phyloP scores from a whole-genome alignment of 2,888 invertebrate species.

The Holacanthella duospinosa region DNA sequence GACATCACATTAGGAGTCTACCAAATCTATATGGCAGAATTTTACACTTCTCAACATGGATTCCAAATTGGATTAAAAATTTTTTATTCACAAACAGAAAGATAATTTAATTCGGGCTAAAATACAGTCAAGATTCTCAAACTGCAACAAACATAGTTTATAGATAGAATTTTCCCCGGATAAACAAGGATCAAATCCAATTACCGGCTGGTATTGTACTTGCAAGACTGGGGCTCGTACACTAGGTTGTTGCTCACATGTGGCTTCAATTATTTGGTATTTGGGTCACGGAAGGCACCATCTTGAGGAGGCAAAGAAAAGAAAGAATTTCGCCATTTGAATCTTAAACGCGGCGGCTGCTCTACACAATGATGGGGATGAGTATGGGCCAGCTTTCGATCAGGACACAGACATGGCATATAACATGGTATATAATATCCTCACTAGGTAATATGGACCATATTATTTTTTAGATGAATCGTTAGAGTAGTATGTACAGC shows the following conservation, averaged over 20 bases:
- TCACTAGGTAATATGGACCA: no score
- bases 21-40: background rate
- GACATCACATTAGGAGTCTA: background rate
- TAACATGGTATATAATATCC: no score
- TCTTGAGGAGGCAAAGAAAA: no score
- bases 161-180: background rate
- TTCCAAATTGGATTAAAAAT: no score
- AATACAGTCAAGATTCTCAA: background rate
- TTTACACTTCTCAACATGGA: background rate
- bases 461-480: no score
- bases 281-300: conserved; percentile 6
- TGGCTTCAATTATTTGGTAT: background rate
- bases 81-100: background rate
- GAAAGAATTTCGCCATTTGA: no score
- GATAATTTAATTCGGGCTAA: background rate
- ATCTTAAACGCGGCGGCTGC: background rate
- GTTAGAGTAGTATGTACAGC: no score
- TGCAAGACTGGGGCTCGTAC: background rate
- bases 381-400: no score
- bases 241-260: background rate
- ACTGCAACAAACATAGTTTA: background rate
- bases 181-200: background rate
- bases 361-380: background rate
- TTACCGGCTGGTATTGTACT: background rate
- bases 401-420: no score